Evolutionary conservation across 2,888 invertebrate species (phyloP).

Genomic region (Gymnosoma rotundatum): DNA sequence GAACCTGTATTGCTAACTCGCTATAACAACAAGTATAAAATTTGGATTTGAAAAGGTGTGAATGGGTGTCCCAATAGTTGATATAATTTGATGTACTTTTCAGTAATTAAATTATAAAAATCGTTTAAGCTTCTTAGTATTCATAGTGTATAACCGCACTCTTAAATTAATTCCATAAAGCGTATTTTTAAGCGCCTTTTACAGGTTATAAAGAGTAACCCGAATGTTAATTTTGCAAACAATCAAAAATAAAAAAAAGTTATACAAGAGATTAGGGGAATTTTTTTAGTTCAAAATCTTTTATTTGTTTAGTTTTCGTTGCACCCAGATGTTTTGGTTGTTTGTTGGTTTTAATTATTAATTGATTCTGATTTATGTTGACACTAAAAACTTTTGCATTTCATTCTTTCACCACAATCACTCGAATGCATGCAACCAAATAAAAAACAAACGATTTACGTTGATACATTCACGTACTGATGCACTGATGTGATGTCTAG

Average conservation of each 20-base stretch:
- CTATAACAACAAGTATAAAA: no score
- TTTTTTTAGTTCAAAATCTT: not conserved
- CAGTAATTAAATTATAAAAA: no score
- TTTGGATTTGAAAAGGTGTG: no score
- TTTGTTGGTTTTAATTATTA: slow-evolving; percentile 53
- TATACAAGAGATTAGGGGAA: not conserved
- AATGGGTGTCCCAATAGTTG: no score
- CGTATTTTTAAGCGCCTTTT: not conserved
- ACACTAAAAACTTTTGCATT: slow-evolving; percentile 59
- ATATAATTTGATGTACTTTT: no score
- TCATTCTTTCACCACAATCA: slow-evolving; percentile 1
- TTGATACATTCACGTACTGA: slow-evolving; percentile 5
- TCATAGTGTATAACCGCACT: no score
- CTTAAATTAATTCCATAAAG: not conserved
- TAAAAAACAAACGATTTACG: slow-evolving; percentile 1
- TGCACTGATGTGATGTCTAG: slow-evolving; percentile 51
- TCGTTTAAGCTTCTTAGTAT: no score
- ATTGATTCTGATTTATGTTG: slow-evolving; percentile 70
- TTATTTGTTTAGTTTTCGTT: slow-evolving; percentile 15
- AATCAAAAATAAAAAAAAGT: not conserved
- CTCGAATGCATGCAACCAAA: not conserved
- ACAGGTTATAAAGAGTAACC: not conserved
- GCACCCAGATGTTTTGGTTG: slow-evolving; percentile 1
- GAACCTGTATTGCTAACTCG: no score
- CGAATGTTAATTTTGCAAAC: not conserved